These are phyloP conservation scores for Polymixis flavicincta DNA, from an alignment of 2,888 invertebrate species.

Conservation along the genomic window DNA sequence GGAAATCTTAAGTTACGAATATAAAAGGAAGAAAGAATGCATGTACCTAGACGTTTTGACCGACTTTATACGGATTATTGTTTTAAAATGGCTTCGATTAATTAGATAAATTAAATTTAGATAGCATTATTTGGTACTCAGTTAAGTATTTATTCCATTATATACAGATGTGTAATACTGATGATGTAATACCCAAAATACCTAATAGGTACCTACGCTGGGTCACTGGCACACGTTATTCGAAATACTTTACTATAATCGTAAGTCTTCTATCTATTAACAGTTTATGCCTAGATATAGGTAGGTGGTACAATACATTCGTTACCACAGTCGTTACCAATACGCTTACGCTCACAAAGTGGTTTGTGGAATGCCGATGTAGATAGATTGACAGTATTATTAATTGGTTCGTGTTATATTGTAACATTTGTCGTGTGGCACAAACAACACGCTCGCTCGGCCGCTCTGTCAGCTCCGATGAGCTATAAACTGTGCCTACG, in stretches of 20 bases:
- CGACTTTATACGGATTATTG: not conserved
- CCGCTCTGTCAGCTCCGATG: constrained; percentile 40
- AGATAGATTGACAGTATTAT: constrained; percentile 48
- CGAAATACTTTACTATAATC: not conserved
- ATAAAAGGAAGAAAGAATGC: not conserved
- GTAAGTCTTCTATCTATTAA: too few species aligned
- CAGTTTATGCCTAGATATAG: not conserved
- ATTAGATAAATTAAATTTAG: not conserved
- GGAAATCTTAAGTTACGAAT: constrained; percentile 8
- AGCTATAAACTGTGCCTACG: constrained; percentile 49
- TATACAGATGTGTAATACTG: not conserved
- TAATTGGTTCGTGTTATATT: constrained; percentile 54
- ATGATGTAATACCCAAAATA: not conserved
- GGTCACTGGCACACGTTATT: not conserved
- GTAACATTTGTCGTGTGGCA: constrained; percentile 48
- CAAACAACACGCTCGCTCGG: constrained; percentile 28
- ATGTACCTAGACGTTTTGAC: too few species aligned
- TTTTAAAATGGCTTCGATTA: not conserved
- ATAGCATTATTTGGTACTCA: not conserved
- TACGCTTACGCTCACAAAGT: constrained; percentile 27
- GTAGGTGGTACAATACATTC: not conserved
- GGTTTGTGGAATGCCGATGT: constrained; percentile 35
- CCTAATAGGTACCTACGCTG: not conserved
- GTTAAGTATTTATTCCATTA: not conserved
- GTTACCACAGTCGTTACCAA: constrained; percentile 15